Base-by-base conservation (phyloP, 2,113 vertebrate species). In the Coturnix japonica region DNA sequence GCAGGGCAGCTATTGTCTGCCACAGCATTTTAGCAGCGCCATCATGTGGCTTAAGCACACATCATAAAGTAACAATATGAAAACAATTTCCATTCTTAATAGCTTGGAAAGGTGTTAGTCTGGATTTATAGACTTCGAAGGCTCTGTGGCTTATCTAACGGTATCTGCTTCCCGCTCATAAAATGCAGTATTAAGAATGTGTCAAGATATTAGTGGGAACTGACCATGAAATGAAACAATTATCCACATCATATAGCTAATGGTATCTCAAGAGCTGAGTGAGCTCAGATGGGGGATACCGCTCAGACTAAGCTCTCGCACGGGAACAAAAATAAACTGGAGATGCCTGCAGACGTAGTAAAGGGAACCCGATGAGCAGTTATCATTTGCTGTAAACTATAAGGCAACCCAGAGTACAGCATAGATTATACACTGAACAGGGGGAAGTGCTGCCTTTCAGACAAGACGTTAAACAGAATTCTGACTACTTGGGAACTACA, bases 41-140 rank as follows among this genome's bases (percentile, higher is more conserved):
- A 74, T 49, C 95, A 41, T 3, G 87, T 57, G 96, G 92, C 72
- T 11, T 14, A 41, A 20, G 46, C 26, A 67, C 43, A 23, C 37
- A 74, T 13, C 54, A 35, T 46, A 54, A 39, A 47, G 4, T 0
- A 33, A 53, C 28, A 57, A 8, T 0, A 2, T 0, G 53, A 23
- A 53, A 73, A 7, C 66, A 3, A 69, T 43, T 39, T 5, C 69
- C 53, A 57, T 21, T 33, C 78, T 13, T 0, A 4, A 10, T 0
- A 44, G 31, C 37, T 43, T 5, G 57, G 49, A 44, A 67, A 39
- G 57, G 12, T 3, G 2, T 0, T 9, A 61, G 57, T 59, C 33
- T 6, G 18, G 28, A 1, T 11, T 43, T 26, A 61, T 0, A 41
- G 43, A 56, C 49, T 31, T 41, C n/a, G 22, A 19, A 73, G 20